Percentiles rank a stretch among this genome's conserved stretches.
These are phyloP conservation scores for Pipistrellus nathusii DNA, from an alignment of 2,797 vertebrate genomes.

Conservation along the genomic window DNA sequence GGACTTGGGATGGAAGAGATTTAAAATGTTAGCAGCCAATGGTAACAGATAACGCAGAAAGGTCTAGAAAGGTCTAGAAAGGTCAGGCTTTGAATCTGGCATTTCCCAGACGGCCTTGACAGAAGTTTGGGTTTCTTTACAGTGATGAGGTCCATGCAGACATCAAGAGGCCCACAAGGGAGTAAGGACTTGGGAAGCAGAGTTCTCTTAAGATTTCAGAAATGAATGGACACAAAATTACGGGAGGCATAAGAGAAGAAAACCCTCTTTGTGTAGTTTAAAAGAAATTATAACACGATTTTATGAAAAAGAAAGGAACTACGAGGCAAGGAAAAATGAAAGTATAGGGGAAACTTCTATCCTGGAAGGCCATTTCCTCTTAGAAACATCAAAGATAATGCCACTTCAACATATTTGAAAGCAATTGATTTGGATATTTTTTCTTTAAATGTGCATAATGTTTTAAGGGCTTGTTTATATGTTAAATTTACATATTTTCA, in stretches of 20 bases:
- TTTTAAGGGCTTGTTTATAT: neutral
- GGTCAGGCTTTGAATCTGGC: neutral
- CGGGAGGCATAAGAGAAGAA: neutral
- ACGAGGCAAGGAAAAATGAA: neutral
- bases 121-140: neutral
- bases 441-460: neutral
- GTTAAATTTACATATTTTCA: neutral
- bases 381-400: neutral
- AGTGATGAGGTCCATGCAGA: too few species aligned
- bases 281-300: neutral
- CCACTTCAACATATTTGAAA: neutral
- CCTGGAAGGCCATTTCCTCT: neutral
- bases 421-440: neutral
- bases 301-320: neutral
- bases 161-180: neutral
- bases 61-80: neutral
- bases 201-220: neutral
- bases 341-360: neutral
- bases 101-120: neutral
- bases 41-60: neutral
- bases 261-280: neutral
- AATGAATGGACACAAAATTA: neutral
- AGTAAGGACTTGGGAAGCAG: neutral
- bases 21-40: neutral
- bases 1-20: neutral